Percentiles rank a stretch among this genome's conserved stretches.
Evolutionary conservation across 1,140 invertebrate species (phyloP).

Genomic region (Rhopalosiphum padi): DNA sequence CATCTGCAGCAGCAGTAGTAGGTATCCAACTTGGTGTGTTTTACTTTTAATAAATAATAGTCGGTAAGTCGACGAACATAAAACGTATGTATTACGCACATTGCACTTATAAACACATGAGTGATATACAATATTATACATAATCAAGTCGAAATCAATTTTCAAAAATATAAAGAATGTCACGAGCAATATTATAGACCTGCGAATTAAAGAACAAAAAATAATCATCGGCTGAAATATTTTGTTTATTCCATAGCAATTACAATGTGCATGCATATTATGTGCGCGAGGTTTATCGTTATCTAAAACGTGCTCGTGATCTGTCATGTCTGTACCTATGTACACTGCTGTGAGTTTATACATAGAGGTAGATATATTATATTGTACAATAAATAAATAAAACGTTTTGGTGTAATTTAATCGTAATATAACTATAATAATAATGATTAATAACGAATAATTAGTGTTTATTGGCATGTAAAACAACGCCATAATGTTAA

Average conservation of each 20-base stretch:
- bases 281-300: not conserved
- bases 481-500: not conserved
- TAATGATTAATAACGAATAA: not conserved
- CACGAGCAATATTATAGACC: not conserved
- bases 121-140: not conserved
- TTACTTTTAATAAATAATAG: not conserved
- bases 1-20: too few relatives aligned
- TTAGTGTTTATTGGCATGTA: slow-evolving; percentile 3
- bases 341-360: not conserved
- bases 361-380: not conserved
- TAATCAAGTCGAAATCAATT: not conserved
- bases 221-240: not conserved
- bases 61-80: not conserved
- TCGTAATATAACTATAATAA: not conserved
- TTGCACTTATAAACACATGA: too few relatives aligned
- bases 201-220: not conserved
- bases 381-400: slow-evolving; percentile 6
- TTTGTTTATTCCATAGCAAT: not conserved
- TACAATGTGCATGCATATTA: not conserved
- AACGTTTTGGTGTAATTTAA: not conserved
- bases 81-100: too few relatives aligned
- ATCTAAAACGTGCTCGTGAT: slow-evolving; percentile 5
- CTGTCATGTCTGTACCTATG: not conserved
- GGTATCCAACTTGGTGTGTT: too few relatives aligned
- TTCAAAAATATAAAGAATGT: slow-evolving; percentile 26